These are phyloP conservation scores for Clostera curtula DNA, from an alignment of 2,888 invertebrate genomes.

Conservation along the genomic window DNA sequence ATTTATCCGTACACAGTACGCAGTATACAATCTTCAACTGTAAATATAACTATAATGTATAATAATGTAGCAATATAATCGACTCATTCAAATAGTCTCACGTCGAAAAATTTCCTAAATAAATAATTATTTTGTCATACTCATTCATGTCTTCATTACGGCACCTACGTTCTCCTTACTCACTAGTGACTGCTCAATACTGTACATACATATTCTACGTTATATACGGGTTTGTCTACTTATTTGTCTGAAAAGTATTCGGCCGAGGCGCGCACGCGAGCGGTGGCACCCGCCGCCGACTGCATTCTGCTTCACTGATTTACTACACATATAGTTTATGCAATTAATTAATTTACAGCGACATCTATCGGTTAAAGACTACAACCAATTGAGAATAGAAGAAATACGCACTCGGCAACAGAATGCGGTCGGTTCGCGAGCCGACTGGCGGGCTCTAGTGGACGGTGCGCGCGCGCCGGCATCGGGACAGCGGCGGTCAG, in stretches of 20 bases:
- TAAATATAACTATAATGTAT: conserved; percentile 20
- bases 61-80: conserved; percentile 15
- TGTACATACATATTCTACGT: conserved; percentile 36
- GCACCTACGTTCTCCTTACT: conserved; percentile 10
- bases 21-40: conserved; percentile 14
- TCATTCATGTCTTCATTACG: conserved; percentile 20
- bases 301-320: no score
- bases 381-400: no score
- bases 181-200: conserved; percentile 34
- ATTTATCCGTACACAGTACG: conserved; percentile 26
- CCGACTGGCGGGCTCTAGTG: no score
- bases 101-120: conserved; percentile 34
- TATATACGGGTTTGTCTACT: conserved; percentile 16
- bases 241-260: conserved; percentile 27
- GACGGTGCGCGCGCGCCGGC: background rate
- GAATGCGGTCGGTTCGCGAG: background rate
- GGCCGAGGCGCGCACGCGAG: no score
- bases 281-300: no score
- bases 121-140: conserved; percentile 31
- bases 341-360: no score
- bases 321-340: no score
- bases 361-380: no score
- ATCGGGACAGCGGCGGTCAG: conserved; percentile 18
- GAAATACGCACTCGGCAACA: no score
- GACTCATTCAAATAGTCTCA: conserved; percentile 23